phyloP scores from a whole-genome alignment of 2,113 vertebrate species.

The Xiphophorus hellerii region DNA sequence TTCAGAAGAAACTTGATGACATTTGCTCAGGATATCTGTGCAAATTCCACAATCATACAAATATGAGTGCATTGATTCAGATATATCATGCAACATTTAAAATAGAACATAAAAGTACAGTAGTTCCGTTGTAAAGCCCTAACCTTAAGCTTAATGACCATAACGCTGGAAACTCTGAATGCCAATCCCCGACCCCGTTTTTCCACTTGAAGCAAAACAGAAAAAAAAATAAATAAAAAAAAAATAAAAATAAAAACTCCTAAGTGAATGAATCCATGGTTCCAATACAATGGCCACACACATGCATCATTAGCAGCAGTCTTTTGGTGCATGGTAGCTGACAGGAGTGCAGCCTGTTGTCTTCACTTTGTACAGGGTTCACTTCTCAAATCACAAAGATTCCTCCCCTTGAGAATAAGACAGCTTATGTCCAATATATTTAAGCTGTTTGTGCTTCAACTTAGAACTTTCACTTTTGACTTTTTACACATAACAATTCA shows the following conservation, averaged over 20 bases:
- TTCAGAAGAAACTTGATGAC: slow-evolving; percentile 26
- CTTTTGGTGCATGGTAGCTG: slow-evolving; percentile 47
- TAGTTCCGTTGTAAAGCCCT: neutral
- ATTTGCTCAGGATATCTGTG: slow-evolving; percentile 20
- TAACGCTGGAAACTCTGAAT: neutral
- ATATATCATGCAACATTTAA: neutral
- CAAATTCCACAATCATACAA: neutral
- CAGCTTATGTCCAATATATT: slow-evolving; percentile 40
- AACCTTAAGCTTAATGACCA: neutral
- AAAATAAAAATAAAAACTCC: slow-evolving; percentile 3
- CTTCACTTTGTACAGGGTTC: slow-evolving; percentile 58
- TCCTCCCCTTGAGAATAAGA: slow-evolving; percentile 36
- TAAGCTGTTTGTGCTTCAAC: slow-evolving; percentile 46
- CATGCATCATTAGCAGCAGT: slow-evolving; percentile 51
- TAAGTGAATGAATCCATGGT: slow-evolving; percentile 19
- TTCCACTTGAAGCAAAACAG: slow-evolving; percentile 6
- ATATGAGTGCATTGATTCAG: neutral
- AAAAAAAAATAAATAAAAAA: slow-evolving; percentile 13
- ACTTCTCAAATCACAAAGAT: slow-evolving; percentile 45
- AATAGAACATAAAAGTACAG: neutral
- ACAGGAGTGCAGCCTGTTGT: slow-evolving; percentile 56
- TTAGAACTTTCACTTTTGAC: slow-evolving; percentile 12
- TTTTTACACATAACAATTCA: slow-evolving; percentile 31
- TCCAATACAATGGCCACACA: slow-evolving; percentile 31
- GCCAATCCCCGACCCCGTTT: neutral